Conservation (phyloP, 2,797 vertebrate genomes). For the Cryptoblepharus egeriae region DNA sequence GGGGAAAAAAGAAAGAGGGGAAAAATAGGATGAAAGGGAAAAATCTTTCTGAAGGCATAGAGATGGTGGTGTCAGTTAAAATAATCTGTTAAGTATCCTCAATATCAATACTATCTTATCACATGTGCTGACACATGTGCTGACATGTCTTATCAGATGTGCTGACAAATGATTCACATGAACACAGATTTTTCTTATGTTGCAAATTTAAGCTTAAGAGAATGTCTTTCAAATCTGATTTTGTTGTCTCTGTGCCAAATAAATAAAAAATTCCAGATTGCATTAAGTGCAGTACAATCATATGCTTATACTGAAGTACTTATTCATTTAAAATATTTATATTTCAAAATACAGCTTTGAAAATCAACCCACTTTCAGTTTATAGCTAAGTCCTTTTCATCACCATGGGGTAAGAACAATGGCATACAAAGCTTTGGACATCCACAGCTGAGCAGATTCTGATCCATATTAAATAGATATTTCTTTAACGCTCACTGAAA, state of each 20-base stretch:
- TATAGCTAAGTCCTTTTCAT: background rate
- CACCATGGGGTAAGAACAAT: background rate
- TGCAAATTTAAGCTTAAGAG: background rate
- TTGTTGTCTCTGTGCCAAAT: background rate
- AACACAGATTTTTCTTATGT: background rate
- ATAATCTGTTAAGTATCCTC: background rate
- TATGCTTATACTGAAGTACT: background rate
- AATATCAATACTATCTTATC: background rate
- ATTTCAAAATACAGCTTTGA: too few relatives aligned
- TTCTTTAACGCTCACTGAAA: background rate
- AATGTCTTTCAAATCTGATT: background rate
- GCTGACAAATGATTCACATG: too few relatives aligned
- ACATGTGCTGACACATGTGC: too few relatives aligned
- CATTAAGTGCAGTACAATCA: background rate
- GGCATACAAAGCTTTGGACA: background rate
- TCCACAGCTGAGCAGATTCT: background rate
- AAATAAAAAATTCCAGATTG: too few relatives aligned
- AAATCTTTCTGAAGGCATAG: background rate
- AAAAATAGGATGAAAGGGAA: rapidly evolving
- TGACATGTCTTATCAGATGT: background rate
- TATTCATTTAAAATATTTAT: background rate
- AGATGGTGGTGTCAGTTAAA: background rate
- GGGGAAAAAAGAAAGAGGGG: background rate
- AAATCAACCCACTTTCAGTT: too few relatives aligned
- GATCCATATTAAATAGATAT: background rate